A percentile compares a stretch with the other conserved stretches of the same genome.
These are phyloP conservation scores for Saimiri boliviensis DNA, from an alignment of 2,113 vertebrate species.

Conservation along the genomic window DNA sequence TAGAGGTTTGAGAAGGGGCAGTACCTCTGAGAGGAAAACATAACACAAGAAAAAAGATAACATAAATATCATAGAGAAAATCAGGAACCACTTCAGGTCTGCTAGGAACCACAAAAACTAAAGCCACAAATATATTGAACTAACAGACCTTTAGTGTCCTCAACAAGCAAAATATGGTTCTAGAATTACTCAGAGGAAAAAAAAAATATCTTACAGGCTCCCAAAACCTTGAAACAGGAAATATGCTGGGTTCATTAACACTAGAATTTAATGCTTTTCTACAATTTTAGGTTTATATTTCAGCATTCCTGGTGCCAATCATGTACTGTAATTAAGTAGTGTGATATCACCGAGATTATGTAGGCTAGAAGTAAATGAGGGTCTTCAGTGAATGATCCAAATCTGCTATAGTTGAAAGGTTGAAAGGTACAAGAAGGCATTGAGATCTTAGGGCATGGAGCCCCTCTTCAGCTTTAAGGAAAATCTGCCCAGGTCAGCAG, in stretches of 20 bases:
- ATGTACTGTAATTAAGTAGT: constrained; percentile 60
- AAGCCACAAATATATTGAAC: not conserved
- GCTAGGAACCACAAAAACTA: not conserved
- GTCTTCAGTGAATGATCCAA: not conserved
- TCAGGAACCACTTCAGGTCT: not conserved
- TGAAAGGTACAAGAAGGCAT: constrained; percentile 21
- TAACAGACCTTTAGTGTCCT: not conserved
- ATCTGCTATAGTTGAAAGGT: constrained; percentile 40
- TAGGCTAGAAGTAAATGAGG: constrained; percentile 51
- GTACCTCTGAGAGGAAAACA: not conserved
- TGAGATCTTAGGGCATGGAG: constrained; percentile 29
- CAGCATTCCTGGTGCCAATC: constrained; percentile 39
- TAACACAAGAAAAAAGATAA: not conserved
- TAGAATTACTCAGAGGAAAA: not conserved
- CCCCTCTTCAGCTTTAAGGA: constrained; percentile 49
- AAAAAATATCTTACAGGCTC: not conserved
- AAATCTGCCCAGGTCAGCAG: constrained; percentile 65
- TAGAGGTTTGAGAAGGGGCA: not conserved
- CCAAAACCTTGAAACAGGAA: constrained; percentile 4
- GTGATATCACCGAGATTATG: constrained; percentile 23
- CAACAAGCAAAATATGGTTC: not conserved
- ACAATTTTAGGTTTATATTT: constrained; percentile 40
- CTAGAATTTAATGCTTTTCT: constrained; percentile 16
- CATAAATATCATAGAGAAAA: not conserved
- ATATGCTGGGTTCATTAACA: constrained; percentile 40